Evolutionary conservation across 2,888 invertebrate genomes (phyloP).

Genomic region (Orthosia cruda): DNA sequence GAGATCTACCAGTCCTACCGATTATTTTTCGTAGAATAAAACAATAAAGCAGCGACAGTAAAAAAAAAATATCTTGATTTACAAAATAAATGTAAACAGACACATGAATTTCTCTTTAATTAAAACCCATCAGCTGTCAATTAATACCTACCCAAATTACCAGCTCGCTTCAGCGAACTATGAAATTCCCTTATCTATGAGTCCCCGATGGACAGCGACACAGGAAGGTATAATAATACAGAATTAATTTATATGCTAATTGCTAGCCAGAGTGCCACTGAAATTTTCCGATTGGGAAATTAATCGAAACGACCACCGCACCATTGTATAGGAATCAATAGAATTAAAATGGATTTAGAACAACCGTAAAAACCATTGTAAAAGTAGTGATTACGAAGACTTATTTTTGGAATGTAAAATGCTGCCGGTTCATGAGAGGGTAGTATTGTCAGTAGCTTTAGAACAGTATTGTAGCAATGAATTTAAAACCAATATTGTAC

Average conservation of each 20-base stretch:
- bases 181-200: conserved; percentile 63
- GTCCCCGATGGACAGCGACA: conserved; percentile 52
- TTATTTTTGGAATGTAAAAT: no score
- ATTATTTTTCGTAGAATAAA: no score
- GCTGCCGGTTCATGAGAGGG: no score
- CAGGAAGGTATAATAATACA: conserved; percentile 61
- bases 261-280: conserved; percentile 54
- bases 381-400: no score
- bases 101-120: not conserved
- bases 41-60: no score
- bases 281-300: conserved; percentile 66
- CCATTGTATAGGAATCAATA: conserved; percentile 40
- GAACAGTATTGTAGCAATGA: no score
- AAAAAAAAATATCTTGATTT: no score
- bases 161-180: conserved; percentile 42
- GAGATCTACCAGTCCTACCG: no score
- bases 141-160: conserved; percentile 38
- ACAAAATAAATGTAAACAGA: no score
- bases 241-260: conserved; percentile 77
- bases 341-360: conserved; percentile 41
- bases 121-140: conserved; percentile 12
- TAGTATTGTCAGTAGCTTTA: no score
- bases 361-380: no score
- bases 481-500: no score
- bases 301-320: conserved; percentile 48